phyloP scores from a whole-genome alignment of 2,888 invertebrate genomes.

The Conistra vaccinii region DNA sequence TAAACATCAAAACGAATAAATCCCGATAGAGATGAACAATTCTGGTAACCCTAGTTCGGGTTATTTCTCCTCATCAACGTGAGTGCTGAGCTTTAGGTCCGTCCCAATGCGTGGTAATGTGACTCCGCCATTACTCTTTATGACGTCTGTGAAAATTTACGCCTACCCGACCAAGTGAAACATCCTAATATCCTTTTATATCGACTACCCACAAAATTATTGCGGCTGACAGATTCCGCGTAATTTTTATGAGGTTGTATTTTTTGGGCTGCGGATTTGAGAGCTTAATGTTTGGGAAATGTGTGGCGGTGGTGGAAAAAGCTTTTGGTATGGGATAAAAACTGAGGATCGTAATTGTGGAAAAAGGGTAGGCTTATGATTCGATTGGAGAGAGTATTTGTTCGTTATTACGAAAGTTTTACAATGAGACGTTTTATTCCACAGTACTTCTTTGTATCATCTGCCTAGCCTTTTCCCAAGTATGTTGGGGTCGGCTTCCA shows the following conservation, averaged over 20 bases:
- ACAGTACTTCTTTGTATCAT: not conserved
- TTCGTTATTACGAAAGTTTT: not conserved
- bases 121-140: slow-evolving; percentile 77
- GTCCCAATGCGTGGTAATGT: slow-evolving; percentile 70
- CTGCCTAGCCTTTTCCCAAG: too few relatives aligned
- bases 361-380: slow-evolving; percentile 12
- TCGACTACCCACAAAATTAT: slow-evolving; percentile 53
- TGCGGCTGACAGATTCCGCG: slow-evolving; percentile 54
- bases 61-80: slow-evolving; percentile 79
- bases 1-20: slow-evolving; percentile 56
- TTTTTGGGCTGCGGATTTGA: slow-evolving; percentile 24
- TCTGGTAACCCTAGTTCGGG: slow-evolving; percentile 67
- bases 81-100: slow-evolving; percentile 75
- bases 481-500: too few relatives aligned
- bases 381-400: not conserved
- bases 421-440: not conserved
- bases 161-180: slow-evolving; percentile 65
- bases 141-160: slow-evolving; percentile 74
- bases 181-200: slow-evolving; percentile 53
- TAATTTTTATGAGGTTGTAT: slow-evolving; percentile 57
- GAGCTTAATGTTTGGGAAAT: slow-evolving; percentile 21
- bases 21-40: slow-evolving; percentile 61
- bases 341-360: slow-evolving; percentile 4
- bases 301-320: not conserved
- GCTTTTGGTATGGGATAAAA: slow-evolving; percentile 19